These are phyloP conservation scores for Turritopsis dohrnii DNA, from an alignment of 30 jellyfish, hydroid and myxozoan genomes.

Conservation along the genomic window DNA sequence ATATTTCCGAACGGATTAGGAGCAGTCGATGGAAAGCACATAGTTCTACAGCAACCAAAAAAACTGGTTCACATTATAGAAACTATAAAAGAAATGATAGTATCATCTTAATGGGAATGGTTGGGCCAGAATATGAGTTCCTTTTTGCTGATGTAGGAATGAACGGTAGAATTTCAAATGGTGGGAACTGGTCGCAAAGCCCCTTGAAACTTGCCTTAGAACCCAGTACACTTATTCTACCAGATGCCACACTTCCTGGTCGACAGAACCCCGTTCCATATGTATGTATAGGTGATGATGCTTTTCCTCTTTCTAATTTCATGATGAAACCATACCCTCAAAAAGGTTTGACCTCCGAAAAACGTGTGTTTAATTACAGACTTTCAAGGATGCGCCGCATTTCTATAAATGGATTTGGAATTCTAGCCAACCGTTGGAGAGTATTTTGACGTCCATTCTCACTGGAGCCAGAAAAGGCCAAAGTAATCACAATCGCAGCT, in stretches of 20 bases:
- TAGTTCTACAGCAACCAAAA: conserved; percentile 22
- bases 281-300: conserved; percentile 30
- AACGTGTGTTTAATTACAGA: not conserved
- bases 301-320: conserved; percentile 13
- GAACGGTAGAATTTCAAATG: conserved; percentile 32
- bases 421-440: too few relatives aligned
- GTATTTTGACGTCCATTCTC: too few relatives aligned
- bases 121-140: conserved; percentile 34
- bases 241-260: conserved; percentile 24
- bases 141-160: conserved; percentile 30
- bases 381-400: not conserved
- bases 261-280: conserved; percentile 1
- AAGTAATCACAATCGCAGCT: too few relatives aligned
- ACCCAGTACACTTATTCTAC: conserved; percentile 21
- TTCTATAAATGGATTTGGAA: not conserved
- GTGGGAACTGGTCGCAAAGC: conserved; percentile 32
- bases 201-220: conserved; percentile 25
- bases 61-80: conserved; percentile 25
- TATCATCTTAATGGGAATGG: conserved; percentile 12
- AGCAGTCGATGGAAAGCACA: conserved; percentile 31
- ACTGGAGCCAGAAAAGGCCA: too few relatives aligned
- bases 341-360: not conserved
- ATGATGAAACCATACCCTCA: not conserved
- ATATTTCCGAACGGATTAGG: conserved; percentile 22
- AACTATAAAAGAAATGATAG: conserved; percentile 29